Conservation (phyloP, 2,888 invertebrate genomes). For the Pollenia labialis region DNA sequence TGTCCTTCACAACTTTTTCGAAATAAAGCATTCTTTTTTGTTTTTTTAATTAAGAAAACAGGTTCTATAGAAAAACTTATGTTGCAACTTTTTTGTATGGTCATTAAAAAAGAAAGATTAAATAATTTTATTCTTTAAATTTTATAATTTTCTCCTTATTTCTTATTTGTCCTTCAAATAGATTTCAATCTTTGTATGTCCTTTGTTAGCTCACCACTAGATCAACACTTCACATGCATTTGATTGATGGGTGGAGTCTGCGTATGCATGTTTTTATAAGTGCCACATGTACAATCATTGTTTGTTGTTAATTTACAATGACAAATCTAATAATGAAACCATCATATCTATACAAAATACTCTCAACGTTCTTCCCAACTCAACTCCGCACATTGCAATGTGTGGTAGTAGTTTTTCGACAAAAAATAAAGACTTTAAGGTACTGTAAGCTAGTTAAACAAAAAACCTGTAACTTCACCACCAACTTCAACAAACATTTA, state of each 20-base stretch:
- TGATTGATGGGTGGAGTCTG: constrained; percentile 53
- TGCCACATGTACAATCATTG: constrained; percentile 34
- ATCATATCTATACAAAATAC: constrained; percentile 55
- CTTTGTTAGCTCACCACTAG: constrained; percentile 28
- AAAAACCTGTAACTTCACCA: constrained; percentile 26
- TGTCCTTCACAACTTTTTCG: too few species aligned
- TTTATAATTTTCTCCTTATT: not conserved
- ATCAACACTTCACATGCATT: constrained; percentile 45
- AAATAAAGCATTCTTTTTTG: too few species aligned
- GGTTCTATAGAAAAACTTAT: not conserved
- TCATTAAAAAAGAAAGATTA: too few species aligned
- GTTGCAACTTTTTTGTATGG: not conserved
- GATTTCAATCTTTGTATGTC: not conserved
- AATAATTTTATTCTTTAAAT: not conserved
- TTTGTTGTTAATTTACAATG: constrained; percentile 70
- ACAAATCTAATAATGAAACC: constrained; percentile 73
- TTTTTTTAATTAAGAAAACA: not conserved
- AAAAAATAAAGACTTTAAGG: constrained; percentile 20
- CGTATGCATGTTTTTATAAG: not conserved
- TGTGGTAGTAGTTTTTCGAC: constrained; percentile 7
- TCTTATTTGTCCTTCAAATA: not conserved
- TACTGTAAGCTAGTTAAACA: constrained; percentile 34
- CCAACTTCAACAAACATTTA: constrained; percentile 50
- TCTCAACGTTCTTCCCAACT: constrained; percentile 8
- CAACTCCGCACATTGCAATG: constrained; percentile 5